A percentile compares a stretch with the other conserved stretches of the same genome.
Conservation (phyloP, 2,797 vertebrate genomes). For the Oceanodroma leucorhoa region DNA sequence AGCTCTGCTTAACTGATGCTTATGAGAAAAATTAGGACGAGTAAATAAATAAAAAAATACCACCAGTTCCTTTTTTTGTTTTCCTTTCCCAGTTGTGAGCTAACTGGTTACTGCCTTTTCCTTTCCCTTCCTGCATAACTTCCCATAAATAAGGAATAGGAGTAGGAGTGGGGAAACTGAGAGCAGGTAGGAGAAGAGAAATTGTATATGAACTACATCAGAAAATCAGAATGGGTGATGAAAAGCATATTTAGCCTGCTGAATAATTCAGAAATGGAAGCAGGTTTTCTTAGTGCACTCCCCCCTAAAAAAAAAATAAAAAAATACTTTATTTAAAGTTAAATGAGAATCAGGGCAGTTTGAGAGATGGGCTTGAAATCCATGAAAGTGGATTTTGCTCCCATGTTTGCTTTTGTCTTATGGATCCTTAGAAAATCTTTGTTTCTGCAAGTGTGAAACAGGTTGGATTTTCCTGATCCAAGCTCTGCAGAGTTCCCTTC, state of each 20-base stretch:
- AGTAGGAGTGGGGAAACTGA: not conserved
- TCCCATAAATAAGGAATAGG: slow-evolving; percentile 3
- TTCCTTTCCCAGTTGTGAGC: not conserved
- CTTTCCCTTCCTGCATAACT: not conserved
- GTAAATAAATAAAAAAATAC: not conserved
- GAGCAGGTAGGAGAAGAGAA: not conserved
- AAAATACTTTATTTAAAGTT: not conserved
- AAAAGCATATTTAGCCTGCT: slow-evolving; percentile 3
- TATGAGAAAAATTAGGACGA: slow-evolving; percentile 26
- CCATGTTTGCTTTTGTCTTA: not conserved
- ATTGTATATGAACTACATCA: not conserved
- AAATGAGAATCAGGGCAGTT: not conserved
- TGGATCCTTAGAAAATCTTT: not conserved
- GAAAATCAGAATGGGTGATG: slow-evolving; percentile 11
- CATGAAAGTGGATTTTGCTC: not conserved
- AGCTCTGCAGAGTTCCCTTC: not conserved
- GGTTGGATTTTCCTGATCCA: not conserved
- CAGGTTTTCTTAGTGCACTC: not conserved
- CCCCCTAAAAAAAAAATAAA: too few relatives aligned
- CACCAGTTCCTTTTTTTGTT: not conserved
- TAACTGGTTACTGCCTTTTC: not conserved
- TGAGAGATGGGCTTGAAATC: not conserved
- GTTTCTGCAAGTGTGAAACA: not conserved
- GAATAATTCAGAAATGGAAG: slow-evolving; percentile 18
- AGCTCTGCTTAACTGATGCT: slow-evolving; percentile 26